Percentiles rank a stretch among this genome's conserved stretches.
phyloP scores from a whole-genome alignment of 1,140 invertebrate genomes.

The Spodoptera frugiperda region DNA sequence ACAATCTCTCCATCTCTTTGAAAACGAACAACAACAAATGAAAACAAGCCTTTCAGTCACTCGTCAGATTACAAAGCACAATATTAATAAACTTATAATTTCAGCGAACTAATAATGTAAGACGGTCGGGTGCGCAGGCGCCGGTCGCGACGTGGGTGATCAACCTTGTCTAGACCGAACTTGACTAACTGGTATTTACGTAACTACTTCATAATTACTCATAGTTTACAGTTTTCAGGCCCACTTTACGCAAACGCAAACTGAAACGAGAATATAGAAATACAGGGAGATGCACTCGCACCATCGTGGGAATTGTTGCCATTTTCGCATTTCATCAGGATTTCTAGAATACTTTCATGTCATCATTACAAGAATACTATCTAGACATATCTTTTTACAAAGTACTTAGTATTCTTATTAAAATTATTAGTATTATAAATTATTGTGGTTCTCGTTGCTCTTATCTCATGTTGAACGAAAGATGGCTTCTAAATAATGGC shows the following conservation, averaged over 20 bases:
- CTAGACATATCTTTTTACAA: too few species aligned
- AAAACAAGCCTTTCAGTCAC: not conserved
- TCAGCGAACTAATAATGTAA: conserved; percentile 24
- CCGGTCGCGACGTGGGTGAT: conserved; percentile 49
- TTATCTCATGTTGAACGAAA: too few species aligned
- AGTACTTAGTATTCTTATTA: too few species aligned
- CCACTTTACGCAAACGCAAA: not conserved
- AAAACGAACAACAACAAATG: not conserved
- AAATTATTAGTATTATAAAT: too few species aligned
- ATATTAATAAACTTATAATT: conserved; percentile 38
- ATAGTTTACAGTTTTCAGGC: conserved; percentile 32
- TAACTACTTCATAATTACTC: conserved; percentile 38
- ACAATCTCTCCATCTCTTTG: not conserved
- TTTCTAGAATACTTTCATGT: too few species aligned
- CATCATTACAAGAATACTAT: too few species aligned
- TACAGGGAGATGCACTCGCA: not conserved
- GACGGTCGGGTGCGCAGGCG: conserved; percentile 52
- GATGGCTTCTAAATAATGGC: too few species aligned
- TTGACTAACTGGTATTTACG: conserved; percentile 42
- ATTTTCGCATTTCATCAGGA: too few species aligned
- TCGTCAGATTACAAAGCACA: conserved; percentile 1
- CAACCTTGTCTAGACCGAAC: conserved; percentile 48
- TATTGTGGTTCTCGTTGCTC: too few species aligned
- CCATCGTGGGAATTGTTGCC: too few species aligned
- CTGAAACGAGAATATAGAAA: not conserved